These are phyloP conservation scores for Andrena minutula DNA, from an alignment of 2,888 invertebrate genomes.

Conservation along the genomic window DNA sequence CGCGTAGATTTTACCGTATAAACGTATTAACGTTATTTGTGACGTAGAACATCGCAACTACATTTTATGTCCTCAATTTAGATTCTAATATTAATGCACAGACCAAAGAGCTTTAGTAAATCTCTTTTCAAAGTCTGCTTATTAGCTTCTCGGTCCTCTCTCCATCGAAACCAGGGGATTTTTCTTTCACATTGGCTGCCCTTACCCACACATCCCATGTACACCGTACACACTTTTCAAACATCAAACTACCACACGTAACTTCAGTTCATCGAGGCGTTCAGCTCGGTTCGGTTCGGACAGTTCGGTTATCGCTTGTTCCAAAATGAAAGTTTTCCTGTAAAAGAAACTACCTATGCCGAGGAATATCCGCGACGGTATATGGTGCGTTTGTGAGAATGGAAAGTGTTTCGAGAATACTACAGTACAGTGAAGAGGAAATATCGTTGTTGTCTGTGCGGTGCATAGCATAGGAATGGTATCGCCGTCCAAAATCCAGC, in stretches of 20 bases:
- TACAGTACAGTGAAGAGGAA: conserved; percentile 69
- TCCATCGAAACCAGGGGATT: not conserved
- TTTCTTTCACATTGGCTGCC: not conserved
- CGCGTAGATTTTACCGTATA: too few species aligned
- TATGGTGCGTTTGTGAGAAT: conserved; percentile 69
- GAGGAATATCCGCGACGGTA: conserved; percentile 43
- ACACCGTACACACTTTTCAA: not conserved
- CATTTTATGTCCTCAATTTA: too few species aligned
- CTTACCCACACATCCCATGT: not conserved
- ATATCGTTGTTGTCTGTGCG: conserved; percentile 73
- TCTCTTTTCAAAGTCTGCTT: too few species aligned
- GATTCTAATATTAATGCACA: too few species aligned
- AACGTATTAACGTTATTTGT: too few species aligned
- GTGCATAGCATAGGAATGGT: conserved; percentile 84
- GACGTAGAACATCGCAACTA: too few species aligned
- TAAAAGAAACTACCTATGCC: conserved; percentile 23
- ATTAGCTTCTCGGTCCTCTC: too few species aligned
- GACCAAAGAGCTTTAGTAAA: too few species aligned
- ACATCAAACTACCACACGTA: not conserved
- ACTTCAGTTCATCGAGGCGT: conserved; percentile 33
- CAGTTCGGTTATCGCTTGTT: conserved; percentile 7
- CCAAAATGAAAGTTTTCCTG: conserved; percentile 39
- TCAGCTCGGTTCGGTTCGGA: conserved; percentile 23
- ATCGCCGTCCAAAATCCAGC: conserved; percentile 84
- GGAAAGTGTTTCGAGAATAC: conserved; percentile 76